phyloP scores from a whole-genome alignment of 2,888 invertebrate species.

The Tridacna gigas region DNA sequence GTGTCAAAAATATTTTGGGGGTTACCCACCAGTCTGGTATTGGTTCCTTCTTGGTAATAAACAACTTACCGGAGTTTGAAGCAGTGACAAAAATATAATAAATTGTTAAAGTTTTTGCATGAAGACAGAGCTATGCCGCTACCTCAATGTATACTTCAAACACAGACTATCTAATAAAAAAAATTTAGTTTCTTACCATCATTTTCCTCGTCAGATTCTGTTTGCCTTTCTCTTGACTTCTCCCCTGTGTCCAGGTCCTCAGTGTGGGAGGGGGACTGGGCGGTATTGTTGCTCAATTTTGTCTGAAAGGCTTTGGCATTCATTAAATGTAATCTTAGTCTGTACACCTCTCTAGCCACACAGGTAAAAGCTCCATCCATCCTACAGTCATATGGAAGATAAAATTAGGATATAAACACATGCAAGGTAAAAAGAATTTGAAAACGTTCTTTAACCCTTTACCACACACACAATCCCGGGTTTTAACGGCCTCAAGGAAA shows the following conservation, averaged over 20 bases:
- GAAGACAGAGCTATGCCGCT: not conserved
- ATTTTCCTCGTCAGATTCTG: slow-evolving; percentile 45
- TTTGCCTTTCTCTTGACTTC: slow-evolving; percentile 42
- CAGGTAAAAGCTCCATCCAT: slow-evolving; percentile 39
- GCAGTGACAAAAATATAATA: too few relatives aligned
- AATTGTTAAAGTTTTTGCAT: too few relatives aligned
- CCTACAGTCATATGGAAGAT: slow-evolving; percentile 23
- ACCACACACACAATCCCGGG: too few relatives aligned
- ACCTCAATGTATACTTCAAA: not conserved
- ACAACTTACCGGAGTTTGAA: too few relatives aligned
- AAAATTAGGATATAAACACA: not conserved
- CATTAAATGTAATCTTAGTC: slow-evolving; percentile 73
- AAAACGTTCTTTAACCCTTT: too few relatives aligned
- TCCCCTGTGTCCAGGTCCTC: slow-evolving; percentile 53
- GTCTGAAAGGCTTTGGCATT: slow-evolving; percentile 65
- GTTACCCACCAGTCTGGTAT: too few relatives aligned
- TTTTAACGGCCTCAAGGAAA: too few relatives aligned
- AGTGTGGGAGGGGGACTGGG: slow-evolving; percentile 49
- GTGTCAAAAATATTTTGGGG: not conserved
- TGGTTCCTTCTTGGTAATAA: too few relatives aligned
- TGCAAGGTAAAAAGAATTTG: too few relatives aligned
- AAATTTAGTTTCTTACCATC: slow-evolving; percentile 43
- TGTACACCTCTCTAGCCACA: slow-evolving; percentile 78
- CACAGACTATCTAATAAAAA: not conserved
- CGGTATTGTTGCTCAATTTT: slow-evolving; percentile 23